Conservation (phyloP, 2,797 vertebrate species). For the Artibeus jamaicensis region DNA sequence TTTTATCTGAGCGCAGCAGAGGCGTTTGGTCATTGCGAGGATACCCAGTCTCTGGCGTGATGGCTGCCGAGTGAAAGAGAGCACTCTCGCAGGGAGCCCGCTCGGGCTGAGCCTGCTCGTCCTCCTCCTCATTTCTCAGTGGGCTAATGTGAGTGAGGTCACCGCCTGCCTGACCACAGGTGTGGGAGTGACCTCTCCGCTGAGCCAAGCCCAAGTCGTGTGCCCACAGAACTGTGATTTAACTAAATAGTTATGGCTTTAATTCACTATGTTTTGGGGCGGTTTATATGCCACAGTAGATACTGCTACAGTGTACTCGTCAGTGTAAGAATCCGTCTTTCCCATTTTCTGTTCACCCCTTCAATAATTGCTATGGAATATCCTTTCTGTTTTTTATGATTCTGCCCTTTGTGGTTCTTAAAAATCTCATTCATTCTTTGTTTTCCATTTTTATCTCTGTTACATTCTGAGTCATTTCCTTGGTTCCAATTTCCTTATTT, state of each 20-base stretch:
- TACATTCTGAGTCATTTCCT: neutral
- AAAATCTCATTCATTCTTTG: neutral
- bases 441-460: neutral
- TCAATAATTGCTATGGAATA: neutral
- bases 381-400: neutral
- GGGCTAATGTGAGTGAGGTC: neutral
- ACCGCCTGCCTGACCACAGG: neutral
- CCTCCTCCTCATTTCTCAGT: neutral
- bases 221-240: neutral
- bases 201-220: neutral
- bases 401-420: neutral
- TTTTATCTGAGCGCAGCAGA: neutral
- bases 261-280: neutral
- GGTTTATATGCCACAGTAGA: neutral
- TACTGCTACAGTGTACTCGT: neutral
- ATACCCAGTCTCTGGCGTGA: neutral
- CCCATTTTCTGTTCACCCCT: neutral
- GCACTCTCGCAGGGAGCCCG: neutral
- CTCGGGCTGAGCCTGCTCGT: rapidly evolving
- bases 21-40: neutral
- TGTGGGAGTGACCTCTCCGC: neutral
- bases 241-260: neutral
- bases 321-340: neutral
- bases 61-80: neutral
- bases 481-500: neutral